Percentiles rank a stretch among this genome's conserved stretches.
phyloP scores from a whole-genome alignment of 2,113 vertebrate species.

The Albula glossodonta region DNA sequence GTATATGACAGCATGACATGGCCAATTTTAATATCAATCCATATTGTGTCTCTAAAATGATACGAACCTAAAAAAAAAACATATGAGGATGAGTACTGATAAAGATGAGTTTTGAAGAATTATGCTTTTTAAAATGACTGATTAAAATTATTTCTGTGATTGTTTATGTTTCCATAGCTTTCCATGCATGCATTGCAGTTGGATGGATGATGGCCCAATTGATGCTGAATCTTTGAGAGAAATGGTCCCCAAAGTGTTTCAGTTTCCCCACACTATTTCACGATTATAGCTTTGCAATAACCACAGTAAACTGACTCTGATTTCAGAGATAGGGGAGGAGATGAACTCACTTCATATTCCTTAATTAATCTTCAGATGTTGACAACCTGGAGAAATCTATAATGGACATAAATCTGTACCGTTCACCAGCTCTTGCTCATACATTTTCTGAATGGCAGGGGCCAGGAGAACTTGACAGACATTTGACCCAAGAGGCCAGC shows the following conservation, averaged over 20 bases:
- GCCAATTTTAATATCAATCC: background rate
- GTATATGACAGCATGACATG: background rate
- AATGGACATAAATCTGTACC: background rate
- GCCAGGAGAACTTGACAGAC: background rate
- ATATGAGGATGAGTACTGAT: background rate
- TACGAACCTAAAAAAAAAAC: background rate
- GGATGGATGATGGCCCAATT: background rate
- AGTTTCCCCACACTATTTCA: background rate
- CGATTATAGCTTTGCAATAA: background rate
- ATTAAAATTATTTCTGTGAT: background rate
- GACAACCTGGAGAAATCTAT: background rate
- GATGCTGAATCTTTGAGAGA: background rate
- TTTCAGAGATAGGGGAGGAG: too few species aligned
- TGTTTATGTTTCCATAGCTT: background rate
- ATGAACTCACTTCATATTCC: background rate
- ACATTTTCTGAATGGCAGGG: background rate
- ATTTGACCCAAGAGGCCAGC: too few species aligned
- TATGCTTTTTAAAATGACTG: background rate
- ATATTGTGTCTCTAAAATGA: background rate
- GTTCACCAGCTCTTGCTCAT: background rate
- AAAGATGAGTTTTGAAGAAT: background rate
- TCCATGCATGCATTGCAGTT: background rate
- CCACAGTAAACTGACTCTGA: background rate
- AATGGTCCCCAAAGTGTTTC: background rate
- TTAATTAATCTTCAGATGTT: background rate